Evolutionary conservation across 2,113 vertebrate species (phyloP), one percentile per base, ranked within the genome.

Genomic region (Calyptomena viridis): DNA sequence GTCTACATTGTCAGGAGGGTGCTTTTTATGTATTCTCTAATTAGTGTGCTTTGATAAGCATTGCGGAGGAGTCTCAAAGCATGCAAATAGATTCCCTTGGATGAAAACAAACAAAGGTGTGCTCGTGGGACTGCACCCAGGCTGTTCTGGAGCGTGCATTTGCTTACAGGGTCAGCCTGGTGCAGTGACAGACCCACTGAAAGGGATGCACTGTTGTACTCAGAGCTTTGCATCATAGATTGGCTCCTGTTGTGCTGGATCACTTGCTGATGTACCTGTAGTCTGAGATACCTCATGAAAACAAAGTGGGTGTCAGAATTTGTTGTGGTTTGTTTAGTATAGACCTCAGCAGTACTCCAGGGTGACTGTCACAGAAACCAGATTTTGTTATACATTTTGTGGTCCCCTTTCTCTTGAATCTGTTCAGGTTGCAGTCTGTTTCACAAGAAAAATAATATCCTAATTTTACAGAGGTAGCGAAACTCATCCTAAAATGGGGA

Each of bases 151-250:
- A 14, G 63, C 0, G 1, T 30, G 63, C 21, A 3, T 76, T 72
- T 2, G 15, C 53, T 63, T 30, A 22, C 37, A 25, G 58, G 7
- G 4, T 46, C 59, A 46, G 47, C 30, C 44, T 84, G 59, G 19
- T 44, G 53, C 39, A 18, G 1, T 33, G 63, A 35, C 18, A 84
- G 33, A 31, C 71, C 18, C 49, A n/a, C 1, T 2, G 24, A 24
- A 31, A n/a, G 7, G 30, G n/a, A 8, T 4, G 6, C 12, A 12
- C 22, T 39, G 23, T 6, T 74, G 23, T 73, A 2, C 0, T 6
- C 27, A 18, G 8, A 50, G 53, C 33, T 94, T 60, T 80, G 82
- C 68, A 33, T 25, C 39, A 23, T 8, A 39, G 16, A n/a, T 30
- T 50, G 60, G 46, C 60, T 80, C 9, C n/a, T 3, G 3, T 42